These are phyloP conservation scores for Drosophila biarmipes DNA, from an alignment of 1,140 invertebrate genomes.

Conservation along the genomic window DNA sequence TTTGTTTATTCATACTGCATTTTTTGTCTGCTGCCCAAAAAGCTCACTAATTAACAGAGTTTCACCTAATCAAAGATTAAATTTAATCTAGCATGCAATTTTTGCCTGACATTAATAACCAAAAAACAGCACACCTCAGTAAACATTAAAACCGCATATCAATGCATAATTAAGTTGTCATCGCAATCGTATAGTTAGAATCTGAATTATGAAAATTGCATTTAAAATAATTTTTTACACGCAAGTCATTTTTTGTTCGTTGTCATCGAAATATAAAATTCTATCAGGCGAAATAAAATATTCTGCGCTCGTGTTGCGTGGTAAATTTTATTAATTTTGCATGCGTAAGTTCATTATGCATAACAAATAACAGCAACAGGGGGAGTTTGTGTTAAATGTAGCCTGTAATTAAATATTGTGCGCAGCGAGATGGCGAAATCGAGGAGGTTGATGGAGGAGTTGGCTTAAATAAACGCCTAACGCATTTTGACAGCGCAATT, in stretches of 20 bases:
- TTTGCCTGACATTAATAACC: neutral
- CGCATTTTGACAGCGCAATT: slow-evolving; percentile 63
- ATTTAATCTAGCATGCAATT: neutral
- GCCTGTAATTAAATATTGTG: slow-evolving; percentile 70
- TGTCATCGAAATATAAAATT: slow-evolving; percentile 43
- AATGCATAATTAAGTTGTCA: slow-evolving; percentile 46
- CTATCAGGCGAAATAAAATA: slow-evolving; percentile 66
- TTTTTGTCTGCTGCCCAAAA: neutral
- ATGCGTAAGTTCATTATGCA: slow-evolving; percentile 73
- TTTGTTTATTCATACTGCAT: neutral
- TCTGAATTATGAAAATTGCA: slow-evolving; percentile 67
- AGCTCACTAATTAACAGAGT: neutral
- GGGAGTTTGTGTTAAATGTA: slow-evolving; percentile 65
- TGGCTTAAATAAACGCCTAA: slow-evolving; percentile 36
- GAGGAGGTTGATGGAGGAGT: neutral
- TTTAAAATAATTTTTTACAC: slow-evolving; percentile 50
- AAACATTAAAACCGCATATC: slow-evolving; percentile 21
- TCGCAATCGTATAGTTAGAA: slow-evolving; percentile 3
- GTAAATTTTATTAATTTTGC: slow-evolving; percentile 69
- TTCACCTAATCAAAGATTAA: slow-evolving; percentile 1
- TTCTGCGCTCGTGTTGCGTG: slow-evolving; percentile 58
- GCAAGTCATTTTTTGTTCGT: slow-evolving; percentile 6
- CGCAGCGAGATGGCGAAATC: slow-evolving; percentile 4
- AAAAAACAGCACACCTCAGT: neutral
- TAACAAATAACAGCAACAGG: slow-evolving; percentile 46